These are phyloP conservation scores for Chaetura pelagica DNA, from an alignment of 2,113 vertebrate species.

Conservation along the genomic window DNA sequence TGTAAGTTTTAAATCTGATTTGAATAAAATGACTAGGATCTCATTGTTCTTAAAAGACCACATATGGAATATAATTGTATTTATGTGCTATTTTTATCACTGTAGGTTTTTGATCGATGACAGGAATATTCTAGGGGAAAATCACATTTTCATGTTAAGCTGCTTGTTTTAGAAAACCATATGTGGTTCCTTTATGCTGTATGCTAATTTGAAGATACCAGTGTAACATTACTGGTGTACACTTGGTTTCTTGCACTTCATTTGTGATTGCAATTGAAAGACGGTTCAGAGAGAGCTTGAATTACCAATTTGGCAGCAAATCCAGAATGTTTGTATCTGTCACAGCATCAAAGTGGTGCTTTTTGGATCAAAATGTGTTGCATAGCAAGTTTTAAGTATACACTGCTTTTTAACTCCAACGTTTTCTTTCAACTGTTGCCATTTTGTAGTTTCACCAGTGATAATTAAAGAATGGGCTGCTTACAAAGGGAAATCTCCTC, in stretches of 20 bases:
- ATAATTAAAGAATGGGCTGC: constrained; percentile 97
- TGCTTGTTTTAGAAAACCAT: background rate
- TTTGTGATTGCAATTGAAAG: background rate
- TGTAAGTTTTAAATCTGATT: background rate
- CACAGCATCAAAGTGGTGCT: background rate
- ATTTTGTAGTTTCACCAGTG: constrained; percentile 84
- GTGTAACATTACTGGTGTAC: background rate
- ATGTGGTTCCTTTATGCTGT: background rate
- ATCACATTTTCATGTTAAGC: background rate
- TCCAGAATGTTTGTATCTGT: background rate
- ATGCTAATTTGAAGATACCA: background rate
- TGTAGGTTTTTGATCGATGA: background rate
- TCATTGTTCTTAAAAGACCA: background rate
- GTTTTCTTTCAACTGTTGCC: constrained; percentile 3
- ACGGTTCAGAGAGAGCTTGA: background rate
- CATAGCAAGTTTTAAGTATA: background rate
- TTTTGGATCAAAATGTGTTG: background rate
- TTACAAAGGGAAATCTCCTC: constrained; percentile 95
- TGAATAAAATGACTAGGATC: background rate
- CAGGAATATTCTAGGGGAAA: background rate
- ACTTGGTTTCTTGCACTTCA: background rate
- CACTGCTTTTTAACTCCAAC: background rate
- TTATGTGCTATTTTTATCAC: background rate
- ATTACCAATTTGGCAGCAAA: background rate
- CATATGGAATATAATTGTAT: background rate